Evolutionary conservation across 2,888 invertebrate species (phyloP).

Genomic region (Eutolmus rufibarbis): DNA sequence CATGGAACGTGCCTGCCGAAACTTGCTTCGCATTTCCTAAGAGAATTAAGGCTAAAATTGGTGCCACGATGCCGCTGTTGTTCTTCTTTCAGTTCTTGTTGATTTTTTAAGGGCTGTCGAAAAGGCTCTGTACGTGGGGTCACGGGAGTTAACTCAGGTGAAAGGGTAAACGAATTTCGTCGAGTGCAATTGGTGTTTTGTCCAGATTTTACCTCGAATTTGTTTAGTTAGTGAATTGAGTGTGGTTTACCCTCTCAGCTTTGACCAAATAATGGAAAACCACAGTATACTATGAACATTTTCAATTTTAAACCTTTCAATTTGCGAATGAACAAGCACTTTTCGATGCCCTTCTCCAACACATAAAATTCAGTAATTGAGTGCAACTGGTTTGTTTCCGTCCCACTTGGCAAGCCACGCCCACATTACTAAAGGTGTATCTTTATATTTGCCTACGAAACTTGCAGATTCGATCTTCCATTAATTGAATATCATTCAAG

Average conservation of each 20-base stretch:
- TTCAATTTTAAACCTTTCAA: background rate
- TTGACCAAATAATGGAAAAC: background rate
- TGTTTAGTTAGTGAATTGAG: background rate
- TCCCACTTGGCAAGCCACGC: background rate
- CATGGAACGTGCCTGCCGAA: conserved; percentile 6
- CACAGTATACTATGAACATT: background rate
- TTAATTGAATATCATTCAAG: background rate
- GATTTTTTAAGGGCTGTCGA: background rate
- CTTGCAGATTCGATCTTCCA: background rate
- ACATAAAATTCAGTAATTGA: background rate
- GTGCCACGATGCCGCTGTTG: background rate
- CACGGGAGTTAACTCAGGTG: background rate
- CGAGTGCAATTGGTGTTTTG: background rate
- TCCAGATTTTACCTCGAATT: background rate
- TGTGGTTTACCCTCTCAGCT: background rate
- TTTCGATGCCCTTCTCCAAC: no score
- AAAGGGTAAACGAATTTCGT: background rate
- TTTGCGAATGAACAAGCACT: background rate
- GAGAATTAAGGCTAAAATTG: background rate
- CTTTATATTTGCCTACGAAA: background rate
- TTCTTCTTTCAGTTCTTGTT: background rate
- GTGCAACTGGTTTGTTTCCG: background rate
- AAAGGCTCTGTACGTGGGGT: background rate
- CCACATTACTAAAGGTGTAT: background rate
- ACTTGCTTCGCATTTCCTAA: conserved; percentile 7